Evolutionary conservation across 2,113 vertebrate species (phyloP).

Genomic region (Epinephelus moara): DNA sequence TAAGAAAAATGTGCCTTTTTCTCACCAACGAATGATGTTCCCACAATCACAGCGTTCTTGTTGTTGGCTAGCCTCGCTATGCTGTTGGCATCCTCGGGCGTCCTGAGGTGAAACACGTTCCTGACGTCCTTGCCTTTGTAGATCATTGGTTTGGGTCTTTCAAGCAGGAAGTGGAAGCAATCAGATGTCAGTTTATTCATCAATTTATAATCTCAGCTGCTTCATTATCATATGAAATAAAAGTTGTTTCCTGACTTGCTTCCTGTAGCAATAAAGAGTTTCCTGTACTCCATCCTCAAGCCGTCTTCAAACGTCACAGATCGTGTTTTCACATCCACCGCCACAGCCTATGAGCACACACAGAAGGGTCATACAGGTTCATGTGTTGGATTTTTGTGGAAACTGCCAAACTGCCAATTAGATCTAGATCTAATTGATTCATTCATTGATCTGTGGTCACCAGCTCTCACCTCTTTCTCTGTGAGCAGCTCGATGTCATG

Average conservation of each 20-base stretch:
- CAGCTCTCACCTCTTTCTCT: conserved; percentile 90
- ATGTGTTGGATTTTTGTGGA: not conserved
- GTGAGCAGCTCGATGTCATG: conserved; percentile 95
- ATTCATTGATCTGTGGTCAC: not conserved
- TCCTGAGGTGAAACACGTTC: conserved; percentile 93
- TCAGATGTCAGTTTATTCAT: not conserved
- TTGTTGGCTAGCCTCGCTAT: conserved; percentile 92
- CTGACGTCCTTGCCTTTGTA: conserved; percentile 95
- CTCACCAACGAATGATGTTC: conserved; percentile 96
- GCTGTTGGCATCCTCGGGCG: conserved; percentile 93
- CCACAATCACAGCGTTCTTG: conserved; percentile 95
- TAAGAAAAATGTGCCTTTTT: not conserved
- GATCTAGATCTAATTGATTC: not conserved
- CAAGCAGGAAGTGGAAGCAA: conserved; percentile 15
- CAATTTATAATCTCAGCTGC: not conserved
- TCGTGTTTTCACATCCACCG: conserved; percentile 92
- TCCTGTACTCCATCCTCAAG: conserved; percentile 96
- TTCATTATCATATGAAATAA: not conserved
- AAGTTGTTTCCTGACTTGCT: conserved; percentile 87
- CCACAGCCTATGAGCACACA: conserved; percentile 85
- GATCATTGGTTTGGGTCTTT: conserved; percentile 92
- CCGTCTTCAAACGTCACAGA: conserved; percentile 93
- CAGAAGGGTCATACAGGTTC: not conserved
- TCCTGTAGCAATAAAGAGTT: conserved; percentile 95
- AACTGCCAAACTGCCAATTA: not conserved